Percentiles rank a stretch among this genome's conserved stretches.
Conservation (phyloP, 2,113 vertebrate species). For the Peucedramus taeniatus region DNA sequence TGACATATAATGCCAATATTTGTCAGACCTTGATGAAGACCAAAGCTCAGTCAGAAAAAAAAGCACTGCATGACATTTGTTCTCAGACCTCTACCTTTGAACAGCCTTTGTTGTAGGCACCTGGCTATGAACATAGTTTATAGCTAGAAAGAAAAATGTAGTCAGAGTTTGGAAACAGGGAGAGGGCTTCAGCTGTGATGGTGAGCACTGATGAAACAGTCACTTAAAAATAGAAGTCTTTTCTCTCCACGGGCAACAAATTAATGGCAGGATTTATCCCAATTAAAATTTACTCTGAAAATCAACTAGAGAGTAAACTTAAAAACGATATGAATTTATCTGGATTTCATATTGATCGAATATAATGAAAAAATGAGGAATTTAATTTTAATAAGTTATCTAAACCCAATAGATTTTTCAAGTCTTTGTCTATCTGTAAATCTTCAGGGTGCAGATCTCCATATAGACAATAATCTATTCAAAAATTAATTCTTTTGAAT, state of each 20-base stretch:
- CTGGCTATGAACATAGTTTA: background rate
- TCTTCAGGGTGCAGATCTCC: background rate
- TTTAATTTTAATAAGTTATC: background rate
- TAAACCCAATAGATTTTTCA: background rate
- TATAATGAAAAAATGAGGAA: background rate
- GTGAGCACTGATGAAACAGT: background rate
- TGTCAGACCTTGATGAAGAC: constrained; percentile 74
- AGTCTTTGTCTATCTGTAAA: background rate
- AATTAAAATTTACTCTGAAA: background rate
- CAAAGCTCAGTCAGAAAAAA: constrained; percentile 62
- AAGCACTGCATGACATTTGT: constrained; percentile 67
- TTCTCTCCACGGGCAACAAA: background rate
- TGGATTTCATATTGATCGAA: background rate
- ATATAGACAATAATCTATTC: background rate
- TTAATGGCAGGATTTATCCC: background rate
- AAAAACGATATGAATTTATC: background rate
- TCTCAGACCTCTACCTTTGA: constrained; percentile 51
- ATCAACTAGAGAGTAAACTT: background rate
- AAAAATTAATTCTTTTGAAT: background rate
- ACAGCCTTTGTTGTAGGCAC: constrained; percentile 47
- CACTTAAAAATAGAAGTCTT: accelerated
- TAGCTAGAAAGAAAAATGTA: background rate
- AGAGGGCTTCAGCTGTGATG: background rate
- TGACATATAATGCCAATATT: constrained; percentile 81
- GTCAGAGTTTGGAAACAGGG: background rate